Percentiles rank a stretch among this genome's conserved stretches.
Evolutionary conservation across 2,888 invertebrate genomes (phyloP).

Genomic region (Hedychridium roseum): DNA sequence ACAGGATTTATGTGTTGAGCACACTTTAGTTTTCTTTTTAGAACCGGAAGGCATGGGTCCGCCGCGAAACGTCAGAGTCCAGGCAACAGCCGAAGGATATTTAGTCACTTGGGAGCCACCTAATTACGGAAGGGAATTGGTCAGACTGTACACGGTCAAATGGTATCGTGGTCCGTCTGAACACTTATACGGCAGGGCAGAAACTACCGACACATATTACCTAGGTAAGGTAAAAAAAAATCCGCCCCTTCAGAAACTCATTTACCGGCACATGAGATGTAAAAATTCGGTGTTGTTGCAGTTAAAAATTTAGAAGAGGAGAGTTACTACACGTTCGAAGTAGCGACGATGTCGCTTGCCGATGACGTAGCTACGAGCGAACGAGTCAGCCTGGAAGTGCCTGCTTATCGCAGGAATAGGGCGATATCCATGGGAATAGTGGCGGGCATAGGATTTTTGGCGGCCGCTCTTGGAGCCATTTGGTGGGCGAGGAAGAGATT

Average conservation of each 20-base stretch:
- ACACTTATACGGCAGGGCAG: conserved; percentile 72
- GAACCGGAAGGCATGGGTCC: conserved; percentile 64
- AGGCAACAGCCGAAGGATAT: conserved; percentile 77
- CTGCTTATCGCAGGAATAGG: conserved; percentile 75
- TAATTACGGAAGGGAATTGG: conserved; percentile 66
- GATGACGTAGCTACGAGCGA: conserved; percentile 72
- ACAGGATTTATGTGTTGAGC: not conserved
- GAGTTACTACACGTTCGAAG: conserved; percentile 77
- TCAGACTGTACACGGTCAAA: conserved; percentile 73
- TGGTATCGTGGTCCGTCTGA: conserved; percentile 75
- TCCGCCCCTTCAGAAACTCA: no score
- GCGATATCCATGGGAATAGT: conserved; percentile 77
- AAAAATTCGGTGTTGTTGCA: conserved; percentile 63
- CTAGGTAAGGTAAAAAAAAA: conserved; percentile 65
- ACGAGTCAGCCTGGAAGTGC: conserved; percentile 72
- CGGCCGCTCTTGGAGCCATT: conserved; percentile 71
- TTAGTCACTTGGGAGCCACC: conserved; percentile 80
- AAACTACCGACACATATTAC: conserved; percentile 76
- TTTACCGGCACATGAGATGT: no score
- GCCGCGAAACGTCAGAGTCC: conserved; percentile 76
- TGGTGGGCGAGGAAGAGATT: conserved; percentile 67
- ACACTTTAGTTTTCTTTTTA: no score
- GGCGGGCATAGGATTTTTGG: conserved; percentile 74
- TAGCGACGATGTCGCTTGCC: conserved; percentile 71
- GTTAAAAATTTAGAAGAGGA: conserved; percentile 79